phyloP scores from a whole-genome alignment of 2,113 vertebrate genomes.

The Phoenicopterus ruber region DNA sequence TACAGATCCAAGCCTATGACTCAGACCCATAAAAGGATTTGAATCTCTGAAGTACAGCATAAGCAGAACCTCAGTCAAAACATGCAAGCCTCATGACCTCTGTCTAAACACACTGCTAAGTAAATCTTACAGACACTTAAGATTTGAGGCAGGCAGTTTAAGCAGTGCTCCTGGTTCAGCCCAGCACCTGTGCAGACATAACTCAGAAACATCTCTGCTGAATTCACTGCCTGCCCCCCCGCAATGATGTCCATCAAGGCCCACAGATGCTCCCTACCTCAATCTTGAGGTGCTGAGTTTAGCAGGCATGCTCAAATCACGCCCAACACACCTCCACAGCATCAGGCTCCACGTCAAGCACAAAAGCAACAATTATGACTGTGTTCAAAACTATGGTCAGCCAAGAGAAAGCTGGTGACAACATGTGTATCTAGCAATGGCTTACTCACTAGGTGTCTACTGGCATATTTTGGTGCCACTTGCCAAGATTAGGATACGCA shows the following conservation, averaged over 20 bases:
- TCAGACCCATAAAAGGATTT: neutral
- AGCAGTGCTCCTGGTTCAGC: neutral
- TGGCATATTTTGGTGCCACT: neutral
- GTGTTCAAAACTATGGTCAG: neutral
- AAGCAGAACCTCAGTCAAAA: neutral
- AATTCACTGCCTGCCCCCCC: neutral
- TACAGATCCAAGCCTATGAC: neutral
- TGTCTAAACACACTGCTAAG: neutral
- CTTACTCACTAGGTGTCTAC: neutral
- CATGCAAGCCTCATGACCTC: neutral
- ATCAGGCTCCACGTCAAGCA: neutral
- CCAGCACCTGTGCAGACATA: neutral
- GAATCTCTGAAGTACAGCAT: neutral
- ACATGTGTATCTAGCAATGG: rapidly evolving
- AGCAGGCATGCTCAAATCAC: neutral
- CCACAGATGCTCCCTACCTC: neutral
- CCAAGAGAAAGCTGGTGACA: neutral
- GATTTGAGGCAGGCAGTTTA: neutral
- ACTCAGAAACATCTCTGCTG: neutral
- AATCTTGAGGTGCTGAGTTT: neutral
- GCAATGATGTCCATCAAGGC: neutral
- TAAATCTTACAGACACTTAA: neutral
- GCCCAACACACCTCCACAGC: neutral
- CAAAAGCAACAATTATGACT: neutral
- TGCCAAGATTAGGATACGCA: neutral